These are phyloP conservation scores for Apoda limacodes DNA, from an alignment of 2,888 invertebrate species.

Conservation along the genomic window DNA sequence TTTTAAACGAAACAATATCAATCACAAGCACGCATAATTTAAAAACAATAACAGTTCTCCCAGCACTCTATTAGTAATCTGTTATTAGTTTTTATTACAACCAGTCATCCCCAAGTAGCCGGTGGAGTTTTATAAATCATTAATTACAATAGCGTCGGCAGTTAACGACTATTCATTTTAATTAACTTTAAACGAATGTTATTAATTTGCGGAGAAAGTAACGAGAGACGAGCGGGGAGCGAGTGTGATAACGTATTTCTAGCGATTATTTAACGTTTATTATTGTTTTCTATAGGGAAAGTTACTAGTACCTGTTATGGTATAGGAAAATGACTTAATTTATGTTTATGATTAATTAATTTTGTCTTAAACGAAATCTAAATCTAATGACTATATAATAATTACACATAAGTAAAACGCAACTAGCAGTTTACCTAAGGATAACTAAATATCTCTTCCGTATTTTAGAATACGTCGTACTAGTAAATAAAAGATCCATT, in stretches of 20 bases:
- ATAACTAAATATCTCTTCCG: no score
- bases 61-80: constrained; percentile 18
- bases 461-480: no score
- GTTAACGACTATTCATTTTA: constrained; percentile 59
- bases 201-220: constrained; percentile 23
- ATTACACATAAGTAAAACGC: no score
- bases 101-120: constrained; percentile 35
- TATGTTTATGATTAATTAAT: no score
- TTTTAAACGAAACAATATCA: no score
- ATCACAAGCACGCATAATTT: constrained; percentile 25
- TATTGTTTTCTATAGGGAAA: no score
- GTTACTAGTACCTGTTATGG: no score
- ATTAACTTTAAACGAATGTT: constrained; percentile 48
- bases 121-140: constrained; percentile 43
- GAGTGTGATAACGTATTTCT: background rate
- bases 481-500: no score
- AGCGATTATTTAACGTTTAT: background rate
- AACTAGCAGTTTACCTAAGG: no score
- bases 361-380: no score
- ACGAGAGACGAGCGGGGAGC: constrained; percentile 18
- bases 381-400: no score
- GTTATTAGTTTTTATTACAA: constrained; percentile 20
- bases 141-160: constrained; percentile 48
- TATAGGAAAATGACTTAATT: no score
- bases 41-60: constrained; percentile 26